Evolutionary conservation across 2,113 vertebrate species (phyloP).

Genomic region (Kobus ellipsiprymnus): DNA sequence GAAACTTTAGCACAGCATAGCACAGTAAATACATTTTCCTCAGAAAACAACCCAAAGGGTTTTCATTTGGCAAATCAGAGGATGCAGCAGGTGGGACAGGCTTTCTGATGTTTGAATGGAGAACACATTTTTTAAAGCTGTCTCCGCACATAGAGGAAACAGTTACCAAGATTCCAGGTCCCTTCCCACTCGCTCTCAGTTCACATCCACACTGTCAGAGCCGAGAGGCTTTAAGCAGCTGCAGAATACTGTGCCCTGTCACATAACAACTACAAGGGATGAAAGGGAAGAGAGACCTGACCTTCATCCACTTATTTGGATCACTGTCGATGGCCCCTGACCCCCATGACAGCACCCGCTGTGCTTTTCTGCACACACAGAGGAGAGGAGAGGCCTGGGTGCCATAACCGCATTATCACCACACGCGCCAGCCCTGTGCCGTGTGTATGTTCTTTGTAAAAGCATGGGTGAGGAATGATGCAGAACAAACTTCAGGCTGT

Average conservation of each 20-base stretch:
- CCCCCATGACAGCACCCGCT: background rate
- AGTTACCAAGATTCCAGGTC: background rate
- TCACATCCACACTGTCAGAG: background rate
- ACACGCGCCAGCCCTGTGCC: background rate
- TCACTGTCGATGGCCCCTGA: background rate
- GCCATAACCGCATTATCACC: background rate
- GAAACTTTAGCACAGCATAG: background rate
- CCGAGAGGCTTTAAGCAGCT: background rate
- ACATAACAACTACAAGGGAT: background rate
- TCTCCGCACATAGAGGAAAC: background rate
- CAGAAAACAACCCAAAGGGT: background rate
- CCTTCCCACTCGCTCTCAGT: background rate
- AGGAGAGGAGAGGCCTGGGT: background rate
- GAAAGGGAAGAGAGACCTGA: background rate
- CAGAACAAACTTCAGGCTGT: background rate
- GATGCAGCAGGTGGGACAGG: background rate
- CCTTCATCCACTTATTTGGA: background rate
- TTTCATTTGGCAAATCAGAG: background rate
- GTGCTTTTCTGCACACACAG: background rate
- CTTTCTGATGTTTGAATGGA: background rate
- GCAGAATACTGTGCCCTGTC: background rate
- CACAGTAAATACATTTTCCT: background rate
- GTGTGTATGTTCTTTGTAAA: constrained; percentile 22
- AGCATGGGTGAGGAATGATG: constrained; percentile 33
- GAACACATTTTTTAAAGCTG: background rate